Evolutionary conservation across 2,797 vertebrate genomes (phyloP), one percentile per base, ranked within the genome.

Genomic region (Tinamus major): DNA sequence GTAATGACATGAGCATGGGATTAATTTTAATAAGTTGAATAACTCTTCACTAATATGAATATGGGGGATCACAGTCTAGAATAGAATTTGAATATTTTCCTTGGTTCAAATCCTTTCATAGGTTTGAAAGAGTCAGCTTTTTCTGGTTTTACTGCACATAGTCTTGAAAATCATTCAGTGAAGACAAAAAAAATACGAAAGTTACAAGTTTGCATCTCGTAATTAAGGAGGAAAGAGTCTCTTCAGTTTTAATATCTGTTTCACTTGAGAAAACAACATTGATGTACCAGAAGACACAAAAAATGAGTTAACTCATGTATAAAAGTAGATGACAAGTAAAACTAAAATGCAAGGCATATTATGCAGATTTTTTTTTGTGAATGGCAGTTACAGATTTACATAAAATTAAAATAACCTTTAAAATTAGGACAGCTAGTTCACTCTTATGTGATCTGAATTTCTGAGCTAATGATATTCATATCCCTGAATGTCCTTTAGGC

Each of bases 381-480:
- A 62, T 86, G 92, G 68, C 75, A 94, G 89, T 65, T 86, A 74
- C 70, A 82, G 68, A 92, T 95, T 95, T 92, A 91, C 88, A 94
- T 91, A 89, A 94, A 96, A 95, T 94, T 95, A 94, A 93, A 93
- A 92, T 94, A 93, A 96, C 82, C 79, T 94, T 95, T 96, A 77
- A 81, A 94, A 92, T 94, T 83, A 93, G 86, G 85, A 89, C 89
- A 92, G 62, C 35, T 7, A 6, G 87, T 87, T 96, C 96, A 94
- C 48, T 94, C 65, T 85, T 94, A 94, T 87, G 89, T 94, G 90
- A 88, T 82, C 86, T 87, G 95, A 96, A 95, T 96, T 93, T 95
- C 85, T 91, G 75, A 96, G 71, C n/a, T 95, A 96, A 96, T 88
- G 87, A 80, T 92, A 89, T 56, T 90, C 80, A 82, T 86, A 94